Conservation (phyloP, 2,888 invertebrate genomes). For the Poecilobothrus nobilitatus region DNA sequence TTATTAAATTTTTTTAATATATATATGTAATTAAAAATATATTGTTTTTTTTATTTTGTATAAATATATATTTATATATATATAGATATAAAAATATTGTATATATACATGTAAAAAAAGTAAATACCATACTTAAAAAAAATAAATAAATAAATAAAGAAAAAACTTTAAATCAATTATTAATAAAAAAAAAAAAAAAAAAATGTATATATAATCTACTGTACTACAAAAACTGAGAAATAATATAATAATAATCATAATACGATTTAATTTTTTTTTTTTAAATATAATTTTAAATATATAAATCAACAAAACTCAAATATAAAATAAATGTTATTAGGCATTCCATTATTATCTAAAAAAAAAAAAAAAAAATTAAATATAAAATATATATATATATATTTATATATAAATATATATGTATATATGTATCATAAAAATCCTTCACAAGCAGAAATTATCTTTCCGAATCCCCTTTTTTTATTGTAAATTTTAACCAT, state of each 20-base stretch:
- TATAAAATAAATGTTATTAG: background rate
- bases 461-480: background rate
- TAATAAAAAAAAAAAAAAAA: slow-evolving; percentile 2
- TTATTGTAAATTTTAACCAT: too few species aligned
- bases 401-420: too few species aligned
- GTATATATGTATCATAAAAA: background rate
- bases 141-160: too few species aligned
- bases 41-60: too few species aligned
- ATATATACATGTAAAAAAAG: too few species aligned
- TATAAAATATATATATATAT: too few species aligned
- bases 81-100: too few species aligned
- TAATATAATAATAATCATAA: background rate
- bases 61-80: background rate
- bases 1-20: slow-evolving; percentile 7
- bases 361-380: too few species aligned
- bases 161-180: too few species aligned
- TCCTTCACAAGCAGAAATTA: background rate
- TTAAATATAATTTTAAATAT: background rate
- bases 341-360: background rate
- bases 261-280: background rate
- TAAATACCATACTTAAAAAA: too few species aligned
- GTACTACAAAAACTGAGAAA: background rate
- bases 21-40: slow-evolving; percentile 18
- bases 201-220: background rate
- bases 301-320: background rate